Conservation (phyloP, 2,888 invertebrate genomes). For the Pachymerium ferrugineum region DNA sequence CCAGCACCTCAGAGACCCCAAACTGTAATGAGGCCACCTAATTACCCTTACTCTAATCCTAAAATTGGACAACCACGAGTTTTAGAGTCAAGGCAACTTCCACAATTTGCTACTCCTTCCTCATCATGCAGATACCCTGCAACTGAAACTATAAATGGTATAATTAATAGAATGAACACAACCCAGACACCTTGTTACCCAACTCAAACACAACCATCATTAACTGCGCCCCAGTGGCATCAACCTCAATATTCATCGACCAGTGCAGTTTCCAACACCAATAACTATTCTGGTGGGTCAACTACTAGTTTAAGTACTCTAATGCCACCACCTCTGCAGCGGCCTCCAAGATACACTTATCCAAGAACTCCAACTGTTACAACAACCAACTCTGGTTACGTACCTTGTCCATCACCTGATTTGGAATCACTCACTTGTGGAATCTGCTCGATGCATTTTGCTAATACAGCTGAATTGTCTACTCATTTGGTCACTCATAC, state of each 20-base stretch:
- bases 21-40: too few species aligned
- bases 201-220: not conserved
- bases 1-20: too few species aligned
- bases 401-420: not conserved
- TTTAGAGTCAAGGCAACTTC: too few species aligned
- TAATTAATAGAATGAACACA: too few species aligned
- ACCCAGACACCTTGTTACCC: not conserved
- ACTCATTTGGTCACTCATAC: conserved; percentile 1
- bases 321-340: not conserved
- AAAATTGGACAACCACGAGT: not conserved
- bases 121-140: not conserved
- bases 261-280: not conserved
- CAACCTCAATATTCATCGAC: not conserved
- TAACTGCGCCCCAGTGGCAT: not conserved
- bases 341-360: not conserved
- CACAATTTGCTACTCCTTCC: too few species aligned
- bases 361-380: not conserved
- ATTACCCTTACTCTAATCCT: not conserved
- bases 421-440: conserved; percentile 6
- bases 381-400: not conserved
- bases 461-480: not conserved
- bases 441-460: not conserved
- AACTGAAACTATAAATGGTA: not conserved
- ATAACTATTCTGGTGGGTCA: not conserved
- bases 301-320: not conserved